phyloP scores from a whole-genome alignment of 2,113 vertebrate genomes.

The Petaurus breviceps region DNA sequence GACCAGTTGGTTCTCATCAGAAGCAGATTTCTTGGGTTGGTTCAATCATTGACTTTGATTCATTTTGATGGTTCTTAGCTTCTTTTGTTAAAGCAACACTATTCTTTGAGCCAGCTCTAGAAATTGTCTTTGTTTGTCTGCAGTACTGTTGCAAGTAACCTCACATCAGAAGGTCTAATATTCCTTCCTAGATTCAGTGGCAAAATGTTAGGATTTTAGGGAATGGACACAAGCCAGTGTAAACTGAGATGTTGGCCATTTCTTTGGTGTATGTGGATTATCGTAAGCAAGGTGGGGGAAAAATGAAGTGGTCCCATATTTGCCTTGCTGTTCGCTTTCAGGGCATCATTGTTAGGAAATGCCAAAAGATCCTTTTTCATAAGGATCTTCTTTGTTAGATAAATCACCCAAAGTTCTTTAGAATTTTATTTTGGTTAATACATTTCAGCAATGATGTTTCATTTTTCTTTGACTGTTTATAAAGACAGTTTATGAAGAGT shows the following conservation, averaged over 20 bases:
- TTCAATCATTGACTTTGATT: not conserved
- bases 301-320: fast-evolving
- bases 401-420: not conserved
- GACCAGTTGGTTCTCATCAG: not conserved
- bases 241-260: not conserved
- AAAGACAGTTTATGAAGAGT: not conserved
- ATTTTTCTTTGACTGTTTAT: not conserved
- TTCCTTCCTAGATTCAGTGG: too few species aligned
- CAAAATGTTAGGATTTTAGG: not conserved
- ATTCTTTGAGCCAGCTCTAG: too few species aligned
- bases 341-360: fast-evolving
- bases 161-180: not conserved
- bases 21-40: not conserved
- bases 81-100: not conserved
- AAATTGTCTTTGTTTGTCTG: fast-evolving
- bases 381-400: not conserved
- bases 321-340: not conserved
- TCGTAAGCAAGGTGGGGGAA: not conserved
- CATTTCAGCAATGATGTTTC: fast-evolving
- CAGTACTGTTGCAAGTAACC: not conserved
- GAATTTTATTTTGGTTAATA: not conserved
- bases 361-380: not conserved
- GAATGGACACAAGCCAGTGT: not conserved
- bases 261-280: not conserved
- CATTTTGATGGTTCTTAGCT: not conserved